phyloP scores from a whole-genome alignment of 2,113 vertebrate genomes.

The Pampusana beccarii region DNA sequence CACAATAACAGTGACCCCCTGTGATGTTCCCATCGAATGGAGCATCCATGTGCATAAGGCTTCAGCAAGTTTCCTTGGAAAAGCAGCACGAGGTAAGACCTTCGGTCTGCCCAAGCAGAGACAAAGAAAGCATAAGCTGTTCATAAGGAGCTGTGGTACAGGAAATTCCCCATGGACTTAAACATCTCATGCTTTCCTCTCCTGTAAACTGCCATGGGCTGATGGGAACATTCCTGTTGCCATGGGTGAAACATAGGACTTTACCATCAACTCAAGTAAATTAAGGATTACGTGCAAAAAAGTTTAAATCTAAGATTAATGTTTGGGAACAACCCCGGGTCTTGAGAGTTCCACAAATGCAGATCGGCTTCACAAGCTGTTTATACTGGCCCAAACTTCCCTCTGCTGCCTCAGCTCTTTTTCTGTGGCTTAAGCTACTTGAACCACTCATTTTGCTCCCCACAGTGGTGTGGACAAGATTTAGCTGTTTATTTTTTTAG shows the following conservation, averaged over 20 bases:
- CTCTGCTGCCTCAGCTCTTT: background rate
- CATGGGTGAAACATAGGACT: background rate
- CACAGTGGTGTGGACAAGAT: background rate
- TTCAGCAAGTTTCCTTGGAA: conserved; percentile 27
- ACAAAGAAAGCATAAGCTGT: background rate
- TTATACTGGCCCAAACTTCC: background rate
- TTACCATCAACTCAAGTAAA: background rate
- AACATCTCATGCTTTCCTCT: background rate
- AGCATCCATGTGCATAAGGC: conserved; percentile 63
- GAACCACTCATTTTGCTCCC: background rate
- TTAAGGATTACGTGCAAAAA: background rate
- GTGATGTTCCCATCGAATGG: conserved; percentile 85
- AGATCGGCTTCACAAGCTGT: background rate
- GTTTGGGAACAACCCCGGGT: background rate
- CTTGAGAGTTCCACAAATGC: background rate
- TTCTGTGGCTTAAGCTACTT: background rate
- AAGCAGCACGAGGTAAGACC: conserved; percentile 38
- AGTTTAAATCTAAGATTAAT: background rate
- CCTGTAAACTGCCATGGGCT: background rate
- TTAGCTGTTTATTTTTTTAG: background rate
- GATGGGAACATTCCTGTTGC: background rate
- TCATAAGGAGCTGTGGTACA: background rate
- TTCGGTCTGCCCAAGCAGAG: background rate
- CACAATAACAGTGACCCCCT: conserved; percentile 84
- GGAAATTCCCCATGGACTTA: background rate